Conservation (phyloP, 2,797 vertebrate genomes). For the Tragelaphus eurycerus region DNA sequence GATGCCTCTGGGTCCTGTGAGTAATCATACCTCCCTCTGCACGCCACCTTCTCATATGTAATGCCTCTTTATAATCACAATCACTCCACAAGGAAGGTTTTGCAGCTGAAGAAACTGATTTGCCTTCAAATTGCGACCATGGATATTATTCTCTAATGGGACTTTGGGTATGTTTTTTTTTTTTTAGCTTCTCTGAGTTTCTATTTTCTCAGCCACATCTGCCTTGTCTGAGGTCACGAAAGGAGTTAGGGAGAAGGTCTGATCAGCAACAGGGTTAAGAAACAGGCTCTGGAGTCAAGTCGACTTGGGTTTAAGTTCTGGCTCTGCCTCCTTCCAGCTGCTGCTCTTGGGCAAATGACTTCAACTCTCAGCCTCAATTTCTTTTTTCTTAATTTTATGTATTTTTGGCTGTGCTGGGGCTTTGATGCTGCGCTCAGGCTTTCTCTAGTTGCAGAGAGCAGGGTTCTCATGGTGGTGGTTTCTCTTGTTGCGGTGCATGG, state of each 20-base stretch:
- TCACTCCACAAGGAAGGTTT: background rate
- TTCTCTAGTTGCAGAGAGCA: background rate
- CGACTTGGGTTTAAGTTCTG: background rate
- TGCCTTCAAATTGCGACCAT: background rate
- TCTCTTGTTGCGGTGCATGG: background rate
- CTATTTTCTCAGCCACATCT: background rate
- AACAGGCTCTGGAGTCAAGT: background rate
- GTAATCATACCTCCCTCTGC: background rate
- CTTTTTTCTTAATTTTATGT: background rate
- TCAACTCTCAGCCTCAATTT: background rate
- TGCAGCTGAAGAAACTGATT: background rate
- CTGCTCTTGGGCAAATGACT: no score
- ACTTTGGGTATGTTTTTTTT: background rate
- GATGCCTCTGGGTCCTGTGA: background rate
- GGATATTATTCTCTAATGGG: background rate
- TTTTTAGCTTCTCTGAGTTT: background rate
- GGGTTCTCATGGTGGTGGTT: background rate
- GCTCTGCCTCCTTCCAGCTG: background rate
- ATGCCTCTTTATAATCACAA: background rate
- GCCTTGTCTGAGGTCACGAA: background rate
- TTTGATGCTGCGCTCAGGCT: fast-evolving
- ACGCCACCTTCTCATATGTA: background rate
- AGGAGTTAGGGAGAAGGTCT: background rate
- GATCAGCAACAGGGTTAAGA: background rate
- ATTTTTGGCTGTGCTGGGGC: background rate